Percentiles rank a stretch among this genome's conserved stretches.
Evolutionary conservation across 2,113 vertebrate species (phyloP).

Genomic region (Varanus komodoensis): DNA sequence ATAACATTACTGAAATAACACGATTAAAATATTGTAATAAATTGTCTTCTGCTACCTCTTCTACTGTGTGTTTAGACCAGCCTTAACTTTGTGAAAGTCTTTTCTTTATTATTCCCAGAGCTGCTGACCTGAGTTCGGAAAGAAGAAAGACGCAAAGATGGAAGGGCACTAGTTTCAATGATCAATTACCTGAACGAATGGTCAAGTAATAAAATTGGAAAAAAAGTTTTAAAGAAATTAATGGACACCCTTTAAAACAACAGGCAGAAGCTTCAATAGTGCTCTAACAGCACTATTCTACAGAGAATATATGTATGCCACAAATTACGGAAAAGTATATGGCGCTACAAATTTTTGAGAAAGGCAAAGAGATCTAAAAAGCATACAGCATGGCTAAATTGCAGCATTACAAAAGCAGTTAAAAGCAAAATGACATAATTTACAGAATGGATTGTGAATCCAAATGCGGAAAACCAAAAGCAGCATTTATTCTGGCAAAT

Average conservation of each 20-base stretch:
- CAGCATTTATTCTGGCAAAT: background rate
- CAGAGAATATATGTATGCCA: background rate
- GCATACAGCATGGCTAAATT: background rate
- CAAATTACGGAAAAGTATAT: constrained; percentile 8
- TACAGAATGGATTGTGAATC: background rate
- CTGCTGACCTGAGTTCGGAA: background rate
- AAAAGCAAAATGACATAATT: constrained; percentile 1
- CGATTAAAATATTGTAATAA: too few relatives aligned
- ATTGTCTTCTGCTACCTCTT: background rate
- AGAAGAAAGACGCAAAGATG: background rate
- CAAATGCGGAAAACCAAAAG: background rate
- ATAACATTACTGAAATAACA: too few relatives aligned
- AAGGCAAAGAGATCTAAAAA: background rate
- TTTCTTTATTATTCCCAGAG: too few relatives aligned
- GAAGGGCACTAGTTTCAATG: background rate
- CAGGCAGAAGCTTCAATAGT: background rate
- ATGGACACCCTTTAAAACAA: constrained; percentile 10
- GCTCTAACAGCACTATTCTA: background rate
- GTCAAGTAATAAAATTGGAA: background rate
- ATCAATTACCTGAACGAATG: background rate
- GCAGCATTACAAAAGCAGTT: constrained; percentile 13
- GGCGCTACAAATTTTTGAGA: background rate
- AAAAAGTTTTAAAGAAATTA: constrained; percentile 10
- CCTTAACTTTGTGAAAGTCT: too few relatives aligned
- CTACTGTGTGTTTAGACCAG: too few relatives aligned